Evolutionary conservation across 2,113 vertebrate genomes (phyloP).

Genomic region (Ciconia maguari): DNA sequence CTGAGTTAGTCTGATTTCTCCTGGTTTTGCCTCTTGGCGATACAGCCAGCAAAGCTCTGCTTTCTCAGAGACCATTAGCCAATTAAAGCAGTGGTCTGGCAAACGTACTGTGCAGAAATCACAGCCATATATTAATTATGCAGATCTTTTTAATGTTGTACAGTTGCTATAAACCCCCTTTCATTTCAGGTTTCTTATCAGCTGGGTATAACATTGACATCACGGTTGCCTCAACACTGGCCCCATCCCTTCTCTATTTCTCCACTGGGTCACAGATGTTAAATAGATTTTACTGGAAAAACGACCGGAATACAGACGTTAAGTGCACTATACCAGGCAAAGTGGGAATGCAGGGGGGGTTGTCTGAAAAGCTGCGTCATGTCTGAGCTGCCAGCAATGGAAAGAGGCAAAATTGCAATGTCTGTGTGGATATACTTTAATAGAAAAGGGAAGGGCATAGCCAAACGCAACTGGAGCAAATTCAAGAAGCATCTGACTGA

Average conservation of each 20-base stretch:
- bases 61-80: neutral
- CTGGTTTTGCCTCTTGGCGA: neutral
- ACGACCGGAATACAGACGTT: neutral
- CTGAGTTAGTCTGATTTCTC: neutral
- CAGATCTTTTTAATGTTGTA: neutral
- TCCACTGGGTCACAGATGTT: neutral
- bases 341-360: neutral
- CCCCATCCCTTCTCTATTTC: neutral
- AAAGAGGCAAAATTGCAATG: neutral
- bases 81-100: neutral
- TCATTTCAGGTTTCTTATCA: neutral
- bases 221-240: fast-evolving
- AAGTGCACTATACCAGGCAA: neutral
- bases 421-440: neutral
- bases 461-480: neutral
- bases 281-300: neutral
- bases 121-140: neutral
- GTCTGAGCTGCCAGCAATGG: neutral
- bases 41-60: neutral
- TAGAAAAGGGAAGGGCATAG: neutral
- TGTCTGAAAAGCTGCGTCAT: neutral
- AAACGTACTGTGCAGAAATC: neutral
- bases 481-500: conserved; percentile 9
- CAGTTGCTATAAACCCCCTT: neutral
- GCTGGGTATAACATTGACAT: neutral